Percentiles rank a stretch among this genome's conserved stretches.
phyloP scores from a whole-genome alignment of 2,888 invertebrate genomes.

The Clanis bilineata region DNA sequence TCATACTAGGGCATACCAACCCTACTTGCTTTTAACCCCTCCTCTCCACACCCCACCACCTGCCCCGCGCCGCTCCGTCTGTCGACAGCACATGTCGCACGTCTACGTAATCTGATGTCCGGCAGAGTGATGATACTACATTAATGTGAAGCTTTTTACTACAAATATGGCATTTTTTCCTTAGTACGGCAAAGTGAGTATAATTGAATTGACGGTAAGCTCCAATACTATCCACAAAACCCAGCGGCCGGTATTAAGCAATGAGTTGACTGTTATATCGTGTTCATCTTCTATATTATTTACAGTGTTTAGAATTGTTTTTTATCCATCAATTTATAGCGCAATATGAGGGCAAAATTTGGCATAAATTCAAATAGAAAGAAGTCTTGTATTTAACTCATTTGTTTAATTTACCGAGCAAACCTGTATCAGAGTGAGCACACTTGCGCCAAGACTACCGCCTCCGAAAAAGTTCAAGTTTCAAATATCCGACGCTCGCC shows the following conservation, averaged over 20 bases:
- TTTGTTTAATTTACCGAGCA: background rate
- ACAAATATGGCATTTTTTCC: background rate
- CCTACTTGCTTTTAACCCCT: background rate
- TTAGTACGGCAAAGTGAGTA: background rate
- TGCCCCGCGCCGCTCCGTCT: slow-evolving; percentile 16
- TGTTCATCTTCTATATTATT: too few relatives aligned
- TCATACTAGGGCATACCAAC: background rate
- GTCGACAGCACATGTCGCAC: slow-evolving; percentile 31
- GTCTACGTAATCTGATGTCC: slow-evolving; percentile 34
- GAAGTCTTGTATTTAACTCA: background rate
- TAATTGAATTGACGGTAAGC: background rate
- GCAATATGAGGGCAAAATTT: too few relatives aligned
- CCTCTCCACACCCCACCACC: background rate
- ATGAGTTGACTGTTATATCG: too few relatives aligned
- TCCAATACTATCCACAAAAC: too few relatives aligned
- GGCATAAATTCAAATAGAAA: too few relatives aligned
- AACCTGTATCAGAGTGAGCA: background rate
- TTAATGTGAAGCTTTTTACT: background rate
- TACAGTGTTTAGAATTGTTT: too few relatives aligned
- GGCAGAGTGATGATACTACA: slow-evolving; percentile 19
- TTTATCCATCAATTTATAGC: too few relatives aligned
- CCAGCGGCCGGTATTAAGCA: too few relatives aligned
- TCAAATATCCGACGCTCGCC: background rate
- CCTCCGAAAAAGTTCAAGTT: background rate
- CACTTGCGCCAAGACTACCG: background rate